phyloP scores from a whole-genome alignment of 1,140 invertebrate genomes.

The Andrena cerasifolii region DNA sequence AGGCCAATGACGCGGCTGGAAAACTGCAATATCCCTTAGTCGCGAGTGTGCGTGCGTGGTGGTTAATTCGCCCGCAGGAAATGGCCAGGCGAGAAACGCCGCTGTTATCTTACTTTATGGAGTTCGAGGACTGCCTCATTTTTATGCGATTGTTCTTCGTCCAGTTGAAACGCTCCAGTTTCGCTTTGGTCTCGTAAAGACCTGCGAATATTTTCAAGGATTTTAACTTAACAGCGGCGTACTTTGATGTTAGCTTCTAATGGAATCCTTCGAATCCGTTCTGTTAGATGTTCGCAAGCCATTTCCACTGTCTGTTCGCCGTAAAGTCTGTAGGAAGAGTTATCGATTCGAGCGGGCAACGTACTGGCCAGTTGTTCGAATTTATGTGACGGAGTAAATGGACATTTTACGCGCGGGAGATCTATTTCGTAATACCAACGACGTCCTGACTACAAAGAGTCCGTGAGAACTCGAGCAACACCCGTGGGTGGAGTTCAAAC shows the following conservation, averaged over 20 bases:
- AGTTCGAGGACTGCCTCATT: neutral
- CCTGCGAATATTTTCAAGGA: neutral
- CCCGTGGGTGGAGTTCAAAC: too few relatives aligned
- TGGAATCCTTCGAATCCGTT: neutral
- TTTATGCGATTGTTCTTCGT: slow-evolving; percentile 14
- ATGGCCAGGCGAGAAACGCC: neutral
- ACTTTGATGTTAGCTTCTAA: neutral
- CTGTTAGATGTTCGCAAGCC: neutral
- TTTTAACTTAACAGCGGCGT: neutral
- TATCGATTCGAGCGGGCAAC: neutral
- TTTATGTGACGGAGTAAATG: too few relatives aligned
- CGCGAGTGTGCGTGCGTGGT: neutral
- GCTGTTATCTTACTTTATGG: neutral
- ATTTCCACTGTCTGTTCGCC: neutral
- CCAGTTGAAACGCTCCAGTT: neutral
- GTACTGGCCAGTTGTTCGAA: neutral
- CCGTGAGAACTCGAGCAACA: too few relatives aligned
- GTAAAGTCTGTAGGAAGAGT: neutral
- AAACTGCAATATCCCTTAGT: slow-evolving; percentile 24
- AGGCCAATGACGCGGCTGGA: slow-evolving; percentile 51
- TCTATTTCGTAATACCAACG: too few relatives aligned
- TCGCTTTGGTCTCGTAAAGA: neutral
- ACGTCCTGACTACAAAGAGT: too few relatives aligned
- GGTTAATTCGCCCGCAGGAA: neutral
- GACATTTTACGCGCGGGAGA: too few relatives aligned